A percentile compares a stretch with the other conserved stretches of the same genome.
Evolutionary conservation across 2,888 invertebrate genomes (phyloP).

Genomic region (Machimus rusticus): DNA sequence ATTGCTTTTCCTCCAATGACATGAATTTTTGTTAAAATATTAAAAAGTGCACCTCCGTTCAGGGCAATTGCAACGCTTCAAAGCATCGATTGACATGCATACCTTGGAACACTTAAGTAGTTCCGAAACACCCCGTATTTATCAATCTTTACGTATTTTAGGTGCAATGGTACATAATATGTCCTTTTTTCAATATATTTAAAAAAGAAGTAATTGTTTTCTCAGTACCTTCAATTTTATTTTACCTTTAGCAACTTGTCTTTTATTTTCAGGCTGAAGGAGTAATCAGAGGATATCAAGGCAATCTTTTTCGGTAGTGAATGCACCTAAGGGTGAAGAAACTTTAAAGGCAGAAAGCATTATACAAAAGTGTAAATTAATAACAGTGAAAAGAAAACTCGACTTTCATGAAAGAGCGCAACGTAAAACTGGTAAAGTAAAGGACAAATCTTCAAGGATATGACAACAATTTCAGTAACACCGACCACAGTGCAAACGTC

Average conservation of each 20-base stretch:
- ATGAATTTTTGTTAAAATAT: too few species aligned
- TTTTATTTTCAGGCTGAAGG: neutral
- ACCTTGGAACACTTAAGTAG: too few species aligned
- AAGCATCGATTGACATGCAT: too few species aligned
- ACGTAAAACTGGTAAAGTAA: neutral
- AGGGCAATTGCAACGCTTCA: too few species aligned
- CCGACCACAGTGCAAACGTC: neutral
- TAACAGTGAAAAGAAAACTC: neutral
- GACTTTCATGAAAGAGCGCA: neutral
- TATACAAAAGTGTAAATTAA: neutral
- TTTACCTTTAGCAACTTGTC: neutral
- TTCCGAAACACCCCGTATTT: too few species aligned
- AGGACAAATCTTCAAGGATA: neutral
- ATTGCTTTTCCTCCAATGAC: too few species aligned
- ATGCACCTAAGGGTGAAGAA: neutral
- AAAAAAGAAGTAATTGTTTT: too few species aligned
- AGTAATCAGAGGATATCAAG: neutral
- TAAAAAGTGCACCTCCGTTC: too few species aligned
- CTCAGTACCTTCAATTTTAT: too few species aligned
- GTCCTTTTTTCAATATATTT: too few species aligned
- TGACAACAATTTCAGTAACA: neutral
- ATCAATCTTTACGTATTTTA: too few species aligned
- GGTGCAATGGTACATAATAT: too few species aligned
- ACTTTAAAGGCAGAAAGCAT: neutral
- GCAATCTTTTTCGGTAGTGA: neutral